Conservation (phyloP, 2,797 vertebrate species). For the Morus bassanus region DNA sequence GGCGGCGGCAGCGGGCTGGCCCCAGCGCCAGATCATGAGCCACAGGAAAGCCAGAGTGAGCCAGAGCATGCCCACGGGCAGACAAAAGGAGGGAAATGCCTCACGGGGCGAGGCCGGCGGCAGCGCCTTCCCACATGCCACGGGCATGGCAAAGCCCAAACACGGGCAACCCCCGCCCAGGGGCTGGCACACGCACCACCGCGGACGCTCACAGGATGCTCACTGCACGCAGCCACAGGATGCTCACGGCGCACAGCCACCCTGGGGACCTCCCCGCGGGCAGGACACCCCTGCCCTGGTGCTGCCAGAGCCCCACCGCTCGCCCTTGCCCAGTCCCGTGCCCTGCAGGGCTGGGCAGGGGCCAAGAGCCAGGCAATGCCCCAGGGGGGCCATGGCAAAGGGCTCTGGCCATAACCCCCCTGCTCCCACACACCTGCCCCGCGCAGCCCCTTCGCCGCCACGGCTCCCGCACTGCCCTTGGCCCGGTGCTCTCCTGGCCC, state of each 20-base stretch:
- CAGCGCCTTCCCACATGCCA: accelerated
- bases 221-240: background rate
- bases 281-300: background rate
- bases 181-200: accelerated
- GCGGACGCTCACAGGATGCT: background rate
- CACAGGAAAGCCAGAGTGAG: background rate
- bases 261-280: accelerated
- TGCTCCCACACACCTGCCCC: accelerated
- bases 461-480: background rate
- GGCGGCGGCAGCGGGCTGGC: background rate
- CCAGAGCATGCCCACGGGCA: background rate
- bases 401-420: background rate
- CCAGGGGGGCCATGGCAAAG: background rate
- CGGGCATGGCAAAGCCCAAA: background rate
- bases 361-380: background rate
- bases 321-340: background rate
- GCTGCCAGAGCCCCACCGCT: background rate
- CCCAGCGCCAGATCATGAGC: background rate
- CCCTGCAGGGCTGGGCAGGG: background rate
- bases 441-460: accelerated
- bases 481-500: background rate
- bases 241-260: background rate
- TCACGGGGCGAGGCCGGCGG: background rate
- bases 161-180: background rate
- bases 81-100: background rate